phyloP scores from a whole-genome alignment of 64 coral and sea anemone genomes.

The Montipora sp. region DNA sequence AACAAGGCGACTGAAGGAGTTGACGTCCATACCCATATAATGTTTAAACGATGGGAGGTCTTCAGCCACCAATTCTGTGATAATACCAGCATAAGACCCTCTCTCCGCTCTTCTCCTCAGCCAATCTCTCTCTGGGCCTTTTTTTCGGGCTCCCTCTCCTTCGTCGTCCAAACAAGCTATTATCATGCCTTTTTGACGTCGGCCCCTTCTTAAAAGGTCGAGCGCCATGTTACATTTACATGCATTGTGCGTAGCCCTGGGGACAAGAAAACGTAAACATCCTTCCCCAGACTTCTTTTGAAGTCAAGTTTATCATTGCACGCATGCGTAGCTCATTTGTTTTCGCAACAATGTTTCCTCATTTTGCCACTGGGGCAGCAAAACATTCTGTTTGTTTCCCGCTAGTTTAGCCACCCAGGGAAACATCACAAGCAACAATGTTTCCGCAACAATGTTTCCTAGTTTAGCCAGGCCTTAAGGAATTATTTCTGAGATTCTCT shows the following conservation, averaged over 20 bases:
- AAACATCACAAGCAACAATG: conserved; percentile 8
- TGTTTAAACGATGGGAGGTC: conserved; percentile 1
- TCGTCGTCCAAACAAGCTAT: conserved; percentile 53
- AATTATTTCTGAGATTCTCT: too few species aligned
- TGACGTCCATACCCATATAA: conserved; percentile 27
- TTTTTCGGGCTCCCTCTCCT: conserved; percentile 19
- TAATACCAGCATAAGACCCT: conserved; percentile 12
- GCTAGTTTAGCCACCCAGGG: neutral
- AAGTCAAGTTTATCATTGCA: conserved; percentile 2
- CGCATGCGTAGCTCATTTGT: neutral
- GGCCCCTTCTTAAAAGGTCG: neutral
- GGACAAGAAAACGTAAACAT: neutral
- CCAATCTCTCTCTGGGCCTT: conserved; percentile 46
- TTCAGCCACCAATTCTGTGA: conserved; percentile 24
- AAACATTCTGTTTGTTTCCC: conserved; percentile 5
- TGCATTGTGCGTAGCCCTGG: conserved; percentile 15
- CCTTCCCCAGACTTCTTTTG: neutral
- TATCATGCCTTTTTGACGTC: conserved; percentile 8
- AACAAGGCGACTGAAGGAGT: conserved; percentile 8
- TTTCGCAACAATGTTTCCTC: neutral
- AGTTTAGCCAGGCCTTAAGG: conserved; percentile 1
- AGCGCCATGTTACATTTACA: conserved; percentile 11
- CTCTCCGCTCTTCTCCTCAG: conserved; percentile 15
- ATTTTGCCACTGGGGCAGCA: neutral
- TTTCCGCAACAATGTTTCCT: conserved; percentile 23